Percentiles rank a stretch among this genome's conserved stretches.
Evolutionary conservation across 2,888 invertebrate genomes (phyloP).

Genomic region (Ypsolopha scabrella): DNA sequence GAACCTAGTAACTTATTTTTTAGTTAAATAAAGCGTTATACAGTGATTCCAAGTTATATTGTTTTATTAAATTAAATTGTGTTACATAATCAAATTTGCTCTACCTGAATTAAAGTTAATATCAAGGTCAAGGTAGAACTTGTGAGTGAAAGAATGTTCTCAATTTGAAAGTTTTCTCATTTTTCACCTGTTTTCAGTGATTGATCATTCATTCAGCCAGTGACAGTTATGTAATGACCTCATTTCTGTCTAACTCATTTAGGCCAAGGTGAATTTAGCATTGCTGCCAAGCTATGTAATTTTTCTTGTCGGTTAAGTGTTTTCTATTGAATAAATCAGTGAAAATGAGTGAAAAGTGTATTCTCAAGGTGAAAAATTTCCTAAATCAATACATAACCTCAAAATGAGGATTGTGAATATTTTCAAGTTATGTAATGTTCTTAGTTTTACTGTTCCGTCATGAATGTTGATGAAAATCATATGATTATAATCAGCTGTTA

Average conservation of each 20-base stretch:
- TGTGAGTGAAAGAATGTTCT: neutral
- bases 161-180: neutral
- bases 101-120: neutral
- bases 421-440: neutral
- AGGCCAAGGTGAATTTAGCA: constrained; percentile 37
- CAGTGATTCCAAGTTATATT: constrained; percentile 56
- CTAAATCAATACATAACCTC: constrained; percentile 16
- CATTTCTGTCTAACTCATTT: constrained; percentile 26
- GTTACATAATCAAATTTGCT: constrained; percentile 43
- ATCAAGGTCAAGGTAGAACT: neutral
- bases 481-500: constrained; percentile 28
- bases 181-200: neutral
- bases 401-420: neutral
- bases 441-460: constrained; percentile 20
- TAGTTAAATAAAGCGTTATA: constrained; percentile 67
- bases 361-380: constrained; percentile 7
- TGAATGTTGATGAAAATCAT: constrained; percentile 42
- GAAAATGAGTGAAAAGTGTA: constrained; percentile 14
- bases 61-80: constrained; percentile 45
- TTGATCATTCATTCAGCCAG: constrained; percentile 27
- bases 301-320: constrained; percentile 9
- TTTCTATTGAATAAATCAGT: constrained; percentile 6
- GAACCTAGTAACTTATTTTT: constrained; percentile 65
- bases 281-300: constrained; percentile 7
- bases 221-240: constrained; percentile 48